These are phyloP conservation scores for Hirudo medicinalis DNA, from an alignment of 1,140 invertebrate genomes.

Conservation along the genomic window DNA sequence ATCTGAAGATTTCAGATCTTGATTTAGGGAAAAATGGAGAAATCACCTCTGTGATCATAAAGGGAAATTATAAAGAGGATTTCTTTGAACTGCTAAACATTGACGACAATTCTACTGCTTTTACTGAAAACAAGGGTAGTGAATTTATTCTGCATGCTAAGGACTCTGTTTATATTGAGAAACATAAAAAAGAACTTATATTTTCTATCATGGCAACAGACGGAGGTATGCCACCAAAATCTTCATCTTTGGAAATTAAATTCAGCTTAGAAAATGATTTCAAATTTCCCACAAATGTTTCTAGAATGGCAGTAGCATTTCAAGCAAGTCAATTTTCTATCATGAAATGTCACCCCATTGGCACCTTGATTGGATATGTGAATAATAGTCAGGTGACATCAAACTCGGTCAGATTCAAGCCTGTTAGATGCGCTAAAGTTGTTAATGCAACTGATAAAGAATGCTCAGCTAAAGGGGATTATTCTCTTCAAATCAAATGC, in stretches of 20 bases:
- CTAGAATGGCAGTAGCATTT: too few relatives aligned
- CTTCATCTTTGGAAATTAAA: slow-evolving; percentile 25
- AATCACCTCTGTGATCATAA: slow-evolving; percentile 67
- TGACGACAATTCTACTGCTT: slow-evolving; percentile 67
- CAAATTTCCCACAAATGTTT: too few relatives aligned
- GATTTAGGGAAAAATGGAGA: slow-evolving; percentile 70
- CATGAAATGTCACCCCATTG: too few relatives aligned
- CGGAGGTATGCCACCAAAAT: slow-evolving; percentile 57
- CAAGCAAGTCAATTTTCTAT: too few relatives aligned
- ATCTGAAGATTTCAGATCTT: slow-evolving; percentile 65
- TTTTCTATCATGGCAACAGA: slow-evolving; percentile 71
- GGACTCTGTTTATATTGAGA: slow-evolving; percentile 57
- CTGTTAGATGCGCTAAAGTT: too few relatives aligned
- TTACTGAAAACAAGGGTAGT: slow-evolving; percentile 35
- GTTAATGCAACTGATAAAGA: too few relatives aligned
- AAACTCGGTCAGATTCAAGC: too few relatives aligned
- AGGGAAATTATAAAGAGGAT: slow-evolving; percentile 36
- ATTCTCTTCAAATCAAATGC: too few relatives aligned
- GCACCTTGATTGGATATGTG: too few relatives aligned
- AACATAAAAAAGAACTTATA: slow-evolving; percentile 45
- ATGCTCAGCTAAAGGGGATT: too few relatives aligned
- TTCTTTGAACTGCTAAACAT: slow-evolving; percentile 48
- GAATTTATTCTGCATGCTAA: slow-evolving; percentile 44
- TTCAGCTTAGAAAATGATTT: too few relatives aligned
- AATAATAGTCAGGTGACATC: too few relatives aligned